Evolutionary conservation across 2,888 invertebrate species (phyloP).

Genomic region (Muschampia plurimacula): DNA sequence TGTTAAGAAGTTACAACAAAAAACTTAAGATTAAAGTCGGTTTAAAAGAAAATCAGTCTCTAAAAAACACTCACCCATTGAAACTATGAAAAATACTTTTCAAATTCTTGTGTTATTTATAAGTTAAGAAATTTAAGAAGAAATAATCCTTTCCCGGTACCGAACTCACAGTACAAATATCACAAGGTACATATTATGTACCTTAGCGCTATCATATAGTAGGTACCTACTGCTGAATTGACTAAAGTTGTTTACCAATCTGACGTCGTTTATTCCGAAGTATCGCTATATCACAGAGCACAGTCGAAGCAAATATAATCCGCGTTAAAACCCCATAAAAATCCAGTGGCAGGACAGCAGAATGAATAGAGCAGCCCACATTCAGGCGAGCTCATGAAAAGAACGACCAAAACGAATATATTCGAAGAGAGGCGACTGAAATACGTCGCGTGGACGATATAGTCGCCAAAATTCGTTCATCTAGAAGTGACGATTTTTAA

Average conservation of each 20-base stretch:
- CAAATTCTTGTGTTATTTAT: too few species aligned
- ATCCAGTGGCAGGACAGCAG: constrained; percentile 66
- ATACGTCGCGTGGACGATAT: constrained; percentile 63
- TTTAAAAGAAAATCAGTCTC: too few species aligned
- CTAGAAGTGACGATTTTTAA: constrained; percentile 50
- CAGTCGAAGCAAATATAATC: constrained; percentile 73
- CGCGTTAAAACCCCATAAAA: constrained; percentile 77
- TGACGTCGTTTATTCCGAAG: constrained; percentile 54
- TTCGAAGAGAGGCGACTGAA: constrained; percentile 75
- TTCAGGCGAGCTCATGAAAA: constrained; percentile 78
- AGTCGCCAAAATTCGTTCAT: constrained; percentile 1
- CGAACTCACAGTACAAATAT: constrained; percentile 47
- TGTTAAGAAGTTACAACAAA: too few species aligned
- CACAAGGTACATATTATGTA: constrained; percentile 45
- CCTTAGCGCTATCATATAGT: constrained; percentile 25
- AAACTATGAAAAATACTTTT: too few species aligned
- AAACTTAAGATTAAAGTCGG: too few species aligned
- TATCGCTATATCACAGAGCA: constrained; percentile 51
- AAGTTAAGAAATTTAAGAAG: too few species aligned
- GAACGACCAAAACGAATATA: constrained; percentile 79
- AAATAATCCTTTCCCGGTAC: too few species aligned
- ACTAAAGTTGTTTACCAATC: constrained; percentile 49
- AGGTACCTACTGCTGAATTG: constrained; percentile 22
- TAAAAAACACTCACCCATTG: too few species aligned
- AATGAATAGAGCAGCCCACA: constrained; percentile 79